Evolutionary conservation across 2,113 vertebrate genomes (phyloP).

Genomic region (Coturnix japonica): DNA sequence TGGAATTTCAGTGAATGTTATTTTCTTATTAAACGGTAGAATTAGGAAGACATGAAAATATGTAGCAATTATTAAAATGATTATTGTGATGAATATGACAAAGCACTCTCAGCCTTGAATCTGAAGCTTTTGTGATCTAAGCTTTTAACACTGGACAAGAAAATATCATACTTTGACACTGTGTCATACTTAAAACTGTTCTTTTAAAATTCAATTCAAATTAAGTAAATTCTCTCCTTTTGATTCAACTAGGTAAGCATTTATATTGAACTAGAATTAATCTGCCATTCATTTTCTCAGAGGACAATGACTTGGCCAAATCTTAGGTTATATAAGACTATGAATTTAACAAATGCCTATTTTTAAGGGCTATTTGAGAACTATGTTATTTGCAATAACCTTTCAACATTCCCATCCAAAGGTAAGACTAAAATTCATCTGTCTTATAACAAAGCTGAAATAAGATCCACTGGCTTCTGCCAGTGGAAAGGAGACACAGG

Average conservation of each 20-base stretch:
- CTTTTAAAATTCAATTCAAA: slow-evolving; percentile 33
- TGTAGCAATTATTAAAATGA: neutral
- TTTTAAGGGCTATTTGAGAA: slow-evolving; percentile 13
- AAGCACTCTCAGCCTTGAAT: neutral
- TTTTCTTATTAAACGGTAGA: neutral
- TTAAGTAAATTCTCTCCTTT: slow-evolving; percentile 56
- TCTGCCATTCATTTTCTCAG: slow-evolving; percentile 60
- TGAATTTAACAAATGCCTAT: neutral
- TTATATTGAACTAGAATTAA: slow-evolving; percentile 69
- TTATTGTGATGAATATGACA: neutral
- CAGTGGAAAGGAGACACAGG: no score
- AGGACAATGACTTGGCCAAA: slow-evolving; percentile 50
- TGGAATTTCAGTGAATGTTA: neutral
- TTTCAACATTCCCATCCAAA: neutral
- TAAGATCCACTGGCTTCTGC: neutral
- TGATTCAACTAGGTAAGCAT: slow-evolving; percentile 64
- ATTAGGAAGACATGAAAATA: neutral
- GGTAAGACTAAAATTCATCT: neutral
- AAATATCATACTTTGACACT: slow-evolving; percentile 60
- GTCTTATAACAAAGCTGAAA: neutral
- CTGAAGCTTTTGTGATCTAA: slow-evolving; percentile 42
- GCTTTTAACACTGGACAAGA: slow-evolving; percentile 55
- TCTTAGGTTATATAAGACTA: neutral
- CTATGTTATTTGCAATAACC: neutral
- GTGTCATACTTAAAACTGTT: slow-evolving; percentile 49